Evolutionary conservation across 2,888 invertebrate species (phyloP).

Genomic region (Platycnemis pennipes): DNA sequence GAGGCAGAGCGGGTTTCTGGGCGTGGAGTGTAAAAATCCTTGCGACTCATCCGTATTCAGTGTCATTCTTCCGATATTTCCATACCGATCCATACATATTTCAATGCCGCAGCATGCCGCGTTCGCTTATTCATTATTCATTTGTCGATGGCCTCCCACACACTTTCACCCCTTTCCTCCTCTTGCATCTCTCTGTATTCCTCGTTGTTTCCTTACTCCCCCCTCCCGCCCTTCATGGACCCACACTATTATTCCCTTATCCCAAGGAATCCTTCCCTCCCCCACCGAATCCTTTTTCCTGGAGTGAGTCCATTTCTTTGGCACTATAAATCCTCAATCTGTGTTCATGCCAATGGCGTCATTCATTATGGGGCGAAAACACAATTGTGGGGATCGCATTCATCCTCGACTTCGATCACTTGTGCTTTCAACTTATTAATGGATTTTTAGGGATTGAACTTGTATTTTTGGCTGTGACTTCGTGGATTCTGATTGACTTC

Average conservation of each 20-base stretch:
- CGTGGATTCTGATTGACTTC: not conserved
- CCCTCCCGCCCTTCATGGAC: not conserved
- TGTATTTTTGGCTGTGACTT: not conserved
- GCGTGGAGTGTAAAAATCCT: conserved; percentile 1
- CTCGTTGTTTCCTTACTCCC: not conserved
- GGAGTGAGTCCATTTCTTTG: not conserved
- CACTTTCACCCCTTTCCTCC: conserved; percentile 13
- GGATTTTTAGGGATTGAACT: not conserved
- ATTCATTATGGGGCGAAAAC: not conserved
- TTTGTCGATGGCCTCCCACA: not conserved
- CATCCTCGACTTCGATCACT: not conserved
- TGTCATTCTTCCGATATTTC: conserved; percentile 39
- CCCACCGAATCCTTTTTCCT: not conserved
- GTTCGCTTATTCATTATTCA: conserved; percentile 30
- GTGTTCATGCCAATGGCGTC: not conserved
- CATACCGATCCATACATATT: conserved; percentile 21
- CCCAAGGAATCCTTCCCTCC: not conserved
- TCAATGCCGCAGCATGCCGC: conserved; percentile 17
- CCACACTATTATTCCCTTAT: not conserved
- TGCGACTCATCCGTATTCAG: conserved; percentile 35
- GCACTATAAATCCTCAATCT: not conserved
- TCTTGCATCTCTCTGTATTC: not conserved
- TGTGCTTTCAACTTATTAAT: not conserved
- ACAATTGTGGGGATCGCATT: not conserved
- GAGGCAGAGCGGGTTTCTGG: not conserved